Evolutionary conservation across 2,113 vertebrate genomes (phyloP).

Genomic region (Diphyllodes magnificus): DNA sequence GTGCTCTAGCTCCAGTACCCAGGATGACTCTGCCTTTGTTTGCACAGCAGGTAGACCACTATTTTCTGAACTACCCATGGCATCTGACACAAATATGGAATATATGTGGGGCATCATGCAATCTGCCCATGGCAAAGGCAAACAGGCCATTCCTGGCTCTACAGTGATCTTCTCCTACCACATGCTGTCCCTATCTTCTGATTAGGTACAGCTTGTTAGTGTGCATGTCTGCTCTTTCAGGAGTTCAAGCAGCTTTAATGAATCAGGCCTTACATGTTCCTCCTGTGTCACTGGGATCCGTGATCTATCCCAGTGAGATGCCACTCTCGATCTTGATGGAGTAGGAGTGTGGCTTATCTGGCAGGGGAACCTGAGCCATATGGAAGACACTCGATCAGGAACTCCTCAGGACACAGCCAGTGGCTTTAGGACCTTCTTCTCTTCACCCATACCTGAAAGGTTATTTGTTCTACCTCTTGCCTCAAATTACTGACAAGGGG

Average conservation of each 20-base stretch:
- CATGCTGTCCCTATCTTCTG: background rate
- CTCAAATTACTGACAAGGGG: background rate
- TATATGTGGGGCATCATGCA: background rate
- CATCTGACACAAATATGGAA: background rate
- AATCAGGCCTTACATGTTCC: accelerated
- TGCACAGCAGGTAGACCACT: background rate
- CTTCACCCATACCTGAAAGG: background rate
- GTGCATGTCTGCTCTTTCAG: background rate
- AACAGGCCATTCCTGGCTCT: background rate
- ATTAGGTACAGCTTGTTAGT: background rate
- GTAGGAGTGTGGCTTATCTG: background rate
- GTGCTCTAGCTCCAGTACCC: background rate
- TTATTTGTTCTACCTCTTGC: background rate
- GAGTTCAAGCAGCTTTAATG: background rate
- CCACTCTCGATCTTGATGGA: background rate
- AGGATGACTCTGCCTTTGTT: background rate
- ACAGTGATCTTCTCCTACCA: background rate
- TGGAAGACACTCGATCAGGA: background rate
- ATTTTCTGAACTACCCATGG: background rate
- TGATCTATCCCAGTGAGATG: background rate
- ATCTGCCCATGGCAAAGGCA: background rate
- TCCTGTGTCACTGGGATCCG: background rate
- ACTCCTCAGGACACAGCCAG: background rate
- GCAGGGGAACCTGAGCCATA: background rate
- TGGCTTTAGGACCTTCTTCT: background rate